Conservation (phyloP, 2,113 vertebrate species). For the Tragelaphus imberbis region DNA sequence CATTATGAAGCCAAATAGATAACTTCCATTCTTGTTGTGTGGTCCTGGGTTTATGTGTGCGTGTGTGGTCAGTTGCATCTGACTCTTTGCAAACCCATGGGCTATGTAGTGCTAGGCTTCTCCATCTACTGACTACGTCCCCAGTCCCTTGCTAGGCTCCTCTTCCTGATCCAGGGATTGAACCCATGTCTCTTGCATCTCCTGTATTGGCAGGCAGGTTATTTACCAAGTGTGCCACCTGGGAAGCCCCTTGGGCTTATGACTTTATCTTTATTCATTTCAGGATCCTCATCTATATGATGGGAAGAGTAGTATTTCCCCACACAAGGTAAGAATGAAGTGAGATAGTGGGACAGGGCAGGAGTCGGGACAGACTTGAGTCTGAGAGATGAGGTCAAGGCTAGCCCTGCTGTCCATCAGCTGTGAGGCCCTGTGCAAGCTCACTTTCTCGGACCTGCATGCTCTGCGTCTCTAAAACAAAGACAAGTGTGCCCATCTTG, state of each 20-base stretch:
- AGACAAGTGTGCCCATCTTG: not conserved
- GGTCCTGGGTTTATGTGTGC: not conserved
- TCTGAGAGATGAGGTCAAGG: not conserved
- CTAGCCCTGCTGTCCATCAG: not conserved
- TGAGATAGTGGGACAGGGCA: rapidly evolving
- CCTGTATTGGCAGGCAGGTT: not conserved
- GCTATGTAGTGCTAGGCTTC: not conserved
- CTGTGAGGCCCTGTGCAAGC: not conserved
- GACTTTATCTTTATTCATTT: not conserved
- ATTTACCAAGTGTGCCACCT: not conserved
- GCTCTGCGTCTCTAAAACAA: not conserved
- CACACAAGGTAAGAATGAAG: not conserved
- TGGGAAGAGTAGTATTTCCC: not conserved
- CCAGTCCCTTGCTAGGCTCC: not conserved
- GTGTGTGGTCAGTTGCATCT: not conserved
- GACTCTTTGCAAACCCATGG: not conserved
- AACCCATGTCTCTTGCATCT: not conserved
- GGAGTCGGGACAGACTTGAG: not conserved
- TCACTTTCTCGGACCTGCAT: not conserved
- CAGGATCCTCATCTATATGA: not conserved
- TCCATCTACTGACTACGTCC: not conserved
- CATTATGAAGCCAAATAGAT: not conserved
- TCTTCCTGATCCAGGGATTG: not conserved
- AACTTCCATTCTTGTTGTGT: not conserved
- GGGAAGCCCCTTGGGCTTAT: not conserved